Evolutionary conservation across 2,888 invertebrate species (phyloP).

Genomic region (Drosophila rellima): DNA sequence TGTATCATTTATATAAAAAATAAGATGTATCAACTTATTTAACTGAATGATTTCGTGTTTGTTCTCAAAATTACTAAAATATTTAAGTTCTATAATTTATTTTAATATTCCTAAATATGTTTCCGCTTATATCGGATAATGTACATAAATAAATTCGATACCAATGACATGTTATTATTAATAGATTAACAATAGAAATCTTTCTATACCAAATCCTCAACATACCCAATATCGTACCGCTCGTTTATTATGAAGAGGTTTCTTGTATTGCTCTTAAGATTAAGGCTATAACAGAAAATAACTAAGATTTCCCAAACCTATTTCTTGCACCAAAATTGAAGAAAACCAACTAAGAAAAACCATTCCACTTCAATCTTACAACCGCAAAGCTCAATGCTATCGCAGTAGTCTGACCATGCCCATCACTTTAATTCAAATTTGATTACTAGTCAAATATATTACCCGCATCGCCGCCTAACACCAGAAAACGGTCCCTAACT

Average conservation of each 20-base stretch:
- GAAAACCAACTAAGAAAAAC: conserved; percentile 1
- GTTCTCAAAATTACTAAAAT: no score
- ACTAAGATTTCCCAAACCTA: not conserved
- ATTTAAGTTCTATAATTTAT: no score
- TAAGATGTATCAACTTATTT: no score
- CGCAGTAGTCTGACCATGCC: conserved; percentile 13
- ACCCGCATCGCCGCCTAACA: conserved; percentile 62
- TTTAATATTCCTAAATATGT: no score
- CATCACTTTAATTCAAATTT: conserved; percentile 77
- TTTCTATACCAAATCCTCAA: not conserved
- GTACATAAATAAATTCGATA: no score
- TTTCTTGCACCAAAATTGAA: not conserved
- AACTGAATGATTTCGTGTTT: no score
- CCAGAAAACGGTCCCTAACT: conserved; percentile 26
- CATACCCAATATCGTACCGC: not conserved
- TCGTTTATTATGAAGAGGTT: not conserved
- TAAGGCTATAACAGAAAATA: not conserved
- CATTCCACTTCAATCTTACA: conserved; percentile 18
- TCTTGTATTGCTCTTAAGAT: not conserved
- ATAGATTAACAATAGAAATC: not conserved
- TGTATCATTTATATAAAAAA: no score
- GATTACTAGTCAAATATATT: conserved; percentile 76
- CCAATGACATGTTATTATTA: no score
- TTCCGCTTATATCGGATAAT: no score
- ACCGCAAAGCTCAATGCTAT: not conserved